Evolutionary conservation across 2,888 invertebrate genomes (phyloP).

Genomic region (Hipparchia sbordonii): DNA sequence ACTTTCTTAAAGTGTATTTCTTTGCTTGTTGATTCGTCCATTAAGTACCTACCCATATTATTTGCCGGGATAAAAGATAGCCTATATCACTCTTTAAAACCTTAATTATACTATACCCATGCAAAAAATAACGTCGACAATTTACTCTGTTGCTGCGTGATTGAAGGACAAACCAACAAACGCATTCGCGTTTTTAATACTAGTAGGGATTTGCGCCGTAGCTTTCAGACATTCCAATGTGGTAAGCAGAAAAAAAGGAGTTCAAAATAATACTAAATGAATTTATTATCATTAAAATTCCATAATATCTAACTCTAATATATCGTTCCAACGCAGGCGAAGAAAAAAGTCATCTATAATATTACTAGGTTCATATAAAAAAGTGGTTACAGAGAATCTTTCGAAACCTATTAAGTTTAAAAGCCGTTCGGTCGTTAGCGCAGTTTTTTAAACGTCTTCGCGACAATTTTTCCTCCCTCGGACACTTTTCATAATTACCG

Average conservation of each 20-base stretch:
- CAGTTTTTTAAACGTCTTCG: constrained; percentile 73
- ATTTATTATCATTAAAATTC: constrained; percentile 8
- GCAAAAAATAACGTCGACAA: no score
- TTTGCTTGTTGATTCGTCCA: no score
- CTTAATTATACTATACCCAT: no score
- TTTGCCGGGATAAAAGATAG: no score
- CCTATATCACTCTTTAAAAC: no score
- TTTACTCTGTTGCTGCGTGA: no score
- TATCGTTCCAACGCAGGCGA: not conserved
- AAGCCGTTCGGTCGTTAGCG: constrained; percentile 77
- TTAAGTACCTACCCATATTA: no score
- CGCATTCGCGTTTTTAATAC: no score
- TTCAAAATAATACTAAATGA: not conserved
- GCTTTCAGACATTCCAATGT: no score
- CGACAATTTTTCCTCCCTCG: constrained; percentile 71
- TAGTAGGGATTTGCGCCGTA: no score
- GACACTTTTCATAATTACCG: constrained; percentile 82
- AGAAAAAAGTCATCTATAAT: constrained; percentile 13
- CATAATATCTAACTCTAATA: constrained; percentile 4
- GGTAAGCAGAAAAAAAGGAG: not conserved
- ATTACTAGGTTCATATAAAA: constrained; percentile 26
- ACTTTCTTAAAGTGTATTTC: no score
- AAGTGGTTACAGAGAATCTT: constrained; percentile 56
- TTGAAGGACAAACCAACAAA: no score
- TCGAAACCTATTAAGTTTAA: constrained; percentile 79